Evolutionary conservation across 2,888 invertebrate genomes (phyloP).

Genomic region (Drosophila siamana): DNA sequence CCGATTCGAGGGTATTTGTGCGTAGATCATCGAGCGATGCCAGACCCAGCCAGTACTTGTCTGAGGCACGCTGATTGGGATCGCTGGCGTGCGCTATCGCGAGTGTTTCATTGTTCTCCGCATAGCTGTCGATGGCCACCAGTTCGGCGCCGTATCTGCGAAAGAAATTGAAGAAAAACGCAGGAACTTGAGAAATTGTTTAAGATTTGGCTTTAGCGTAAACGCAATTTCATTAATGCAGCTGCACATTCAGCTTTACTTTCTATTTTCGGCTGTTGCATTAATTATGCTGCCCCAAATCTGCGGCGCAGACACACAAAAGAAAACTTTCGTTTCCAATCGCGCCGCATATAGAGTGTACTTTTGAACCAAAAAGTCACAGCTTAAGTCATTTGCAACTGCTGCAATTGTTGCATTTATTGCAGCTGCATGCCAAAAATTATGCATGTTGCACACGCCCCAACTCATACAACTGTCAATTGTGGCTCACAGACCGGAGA

Average conservation of each 20-base stretch:
- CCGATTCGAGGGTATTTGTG: constrained; percentile 97
- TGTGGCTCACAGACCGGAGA: constrained; percentile 35
- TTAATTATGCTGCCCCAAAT: constrained; percentile 66
- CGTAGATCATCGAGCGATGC: constrained; percentile 95
- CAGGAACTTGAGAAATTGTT: constrained; percentile 43
- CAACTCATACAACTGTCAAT: constrained; percentile 20
- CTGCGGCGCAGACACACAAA: constrained; percentile 31
- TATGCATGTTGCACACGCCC: constrained; percentile 57
- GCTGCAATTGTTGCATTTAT: constrained; percentile 34
- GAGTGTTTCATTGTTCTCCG: constrained; percentile 96
- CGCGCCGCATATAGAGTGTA: constrained; percentile 33
- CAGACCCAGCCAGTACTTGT: constrained; percentile 95
- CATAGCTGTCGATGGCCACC: constrained; percentile 95
- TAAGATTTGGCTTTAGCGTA: constrained; percentile 29
- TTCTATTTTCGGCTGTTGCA: constrained; percentile 43
- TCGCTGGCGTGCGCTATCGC: constrained; percentile 89
- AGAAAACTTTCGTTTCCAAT: constrained; percentile 81
- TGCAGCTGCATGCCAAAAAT: constrained; percentile 66
- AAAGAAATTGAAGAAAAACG: constrained; percentile 4
- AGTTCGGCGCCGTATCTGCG: constrained; percentile 97
- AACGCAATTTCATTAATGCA: constrained; percentile 17
- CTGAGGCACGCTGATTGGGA: constrained; percentile 89
- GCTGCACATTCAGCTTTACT: constrained; percentile 27
- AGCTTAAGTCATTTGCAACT: constrained; percentile 29
- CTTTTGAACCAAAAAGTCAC: constrained; percentile 31